A percentile compares a stretch with the other conserved stretches of the same genome.
Conservation (phyloP, 2,797 vertebrate species). For the Percopsis omiscomaycus region DNA sequence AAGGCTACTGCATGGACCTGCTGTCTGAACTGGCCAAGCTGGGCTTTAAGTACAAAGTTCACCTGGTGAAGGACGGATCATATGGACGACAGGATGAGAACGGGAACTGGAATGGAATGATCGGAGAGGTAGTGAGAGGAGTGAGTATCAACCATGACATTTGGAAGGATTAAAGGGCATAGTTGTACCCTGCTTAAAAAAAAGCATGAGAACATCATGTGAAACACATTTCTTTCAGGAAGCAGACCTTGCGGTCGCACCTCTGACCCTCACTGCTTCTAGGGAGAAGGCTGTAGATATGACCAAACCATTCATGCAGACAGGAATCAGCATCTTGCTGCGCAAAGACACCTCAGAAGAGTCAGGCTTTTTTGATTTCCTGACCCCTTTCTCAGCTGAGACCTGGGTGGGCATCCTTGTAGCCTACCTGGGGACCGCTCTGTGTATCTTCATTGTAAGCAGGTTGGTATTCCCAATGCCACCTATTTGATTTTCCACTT, state of each 20-base stretch:
- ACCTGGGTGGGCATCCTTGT: slow-evolving; percentile 85
- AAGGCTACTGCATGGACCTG: slow-evolving; percentile 89
- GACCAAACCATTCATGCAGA: slow-evolving; percentile 90
- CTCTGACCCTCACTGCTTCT: slow-evolving; percentile 83
- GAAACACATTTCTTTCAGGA: slow-evolving; percentile 70
- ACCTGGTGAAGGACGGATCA: slow-evolving; percentile 80
- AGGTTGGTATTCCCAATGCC: slow-evolving; percentile 63
- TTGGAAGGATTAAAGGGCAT: slow-evolving; percentile 7
- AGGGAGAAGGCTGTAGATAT: slow-evolving; percentile 84
- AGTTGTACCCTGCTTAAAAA: too few species aligned
- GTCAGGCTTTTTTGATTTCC: slow-evolving; percentile 81
- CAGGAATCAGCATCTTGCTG: slow-evolving; percentile 86
- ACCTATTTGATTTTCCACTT: slow-evolving; percentile 1
- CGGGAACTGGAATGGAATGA: slow-evolving; percentile 88
- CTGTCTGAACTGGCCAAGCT: slow-evolving; percentile 80
- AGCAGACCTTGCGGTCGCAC: slow-evolving; percentile 86
- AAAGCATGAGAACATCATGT: too few species aligned
- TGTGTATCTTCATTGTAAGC: slow-evolving; percentile 82
- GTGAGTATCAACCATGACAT: slow-evolving; percentile 65
- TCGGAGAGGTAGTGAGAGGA: slow-evolving; percentile 84
- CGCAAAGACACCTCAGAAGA: slow-evolving; percentile 79
- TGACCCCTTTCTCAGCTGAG: slow-evolving; percentile 84
- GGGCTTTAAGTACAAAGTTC: slow-evolving; percentile 83
- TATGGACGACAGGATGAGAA: slow-evolving; percentile 78
- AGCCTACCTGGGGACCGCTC: slow-evolving; percentile 82